These are phyloP conservation scores for Mycteria americana DNA, from an alignment of 2,797 vertebrate species.

Conservation along the genomic window DNA sequence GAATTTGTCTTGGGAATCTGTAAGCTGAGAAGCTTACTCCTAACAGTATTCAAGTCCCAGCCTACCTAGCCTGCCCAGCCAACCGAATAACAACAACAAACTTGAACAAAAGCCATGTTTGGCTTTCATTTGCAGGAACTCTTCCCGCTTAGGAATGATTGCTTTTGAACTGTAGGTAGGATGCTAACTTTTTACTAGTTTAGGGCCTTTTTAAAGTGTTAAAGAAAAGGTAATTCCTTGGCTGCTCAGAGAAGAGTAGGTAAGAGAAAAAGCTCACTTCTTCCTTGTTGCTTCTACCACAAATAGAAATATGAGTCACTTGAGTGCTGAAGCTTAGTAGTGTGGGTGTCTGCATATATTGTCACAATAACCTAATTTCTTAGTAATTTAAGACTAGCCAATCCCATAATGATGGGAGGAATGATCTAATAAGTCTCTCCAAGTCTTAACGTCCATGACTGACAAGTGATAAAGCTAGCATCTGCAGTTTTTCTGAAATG, in stretches of 20 bases:
- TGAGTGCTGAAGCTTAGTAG: background rate
- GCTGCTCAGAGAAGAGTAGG: background rate
- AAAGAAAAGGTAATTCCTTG: background rate
- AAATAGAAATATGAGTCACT: conserved; percentile 33
- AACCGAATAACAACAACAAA: background rate
- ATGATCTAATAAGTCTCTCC: background rate
- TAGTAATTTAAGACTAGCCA: background rate
- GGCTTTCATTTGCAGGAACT: background rate
- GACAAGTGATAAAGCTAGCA: background rate
- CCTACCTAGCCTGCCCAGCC: background rate
- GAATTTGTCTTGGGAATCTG: background rate
- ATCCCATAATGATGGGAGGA: background rate
- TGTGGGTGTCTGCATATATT: background rate
- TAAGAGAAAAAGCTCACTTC: background rate
- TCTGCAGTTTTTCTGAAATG: background rate
- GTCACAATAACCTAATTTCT: conserved; percentile 52
- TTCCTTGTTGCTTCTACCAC: background rate
- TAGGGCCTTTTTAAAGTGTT: background rate
- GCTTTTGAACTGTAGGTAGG: background rate
- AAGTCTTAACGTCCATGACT: background rate
- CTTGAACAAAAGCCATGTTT: background rate
- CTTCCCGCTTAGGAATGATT: background rate
- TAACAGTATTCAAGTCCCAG: background rate
- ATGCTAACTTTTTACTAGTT: background rate
- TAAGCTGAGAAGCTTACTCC: background rate